Evolutionary conservation across 2,797 vertebrate species (phyloP).

Genomic region (Melanotaenia maccullochi): DNA sequence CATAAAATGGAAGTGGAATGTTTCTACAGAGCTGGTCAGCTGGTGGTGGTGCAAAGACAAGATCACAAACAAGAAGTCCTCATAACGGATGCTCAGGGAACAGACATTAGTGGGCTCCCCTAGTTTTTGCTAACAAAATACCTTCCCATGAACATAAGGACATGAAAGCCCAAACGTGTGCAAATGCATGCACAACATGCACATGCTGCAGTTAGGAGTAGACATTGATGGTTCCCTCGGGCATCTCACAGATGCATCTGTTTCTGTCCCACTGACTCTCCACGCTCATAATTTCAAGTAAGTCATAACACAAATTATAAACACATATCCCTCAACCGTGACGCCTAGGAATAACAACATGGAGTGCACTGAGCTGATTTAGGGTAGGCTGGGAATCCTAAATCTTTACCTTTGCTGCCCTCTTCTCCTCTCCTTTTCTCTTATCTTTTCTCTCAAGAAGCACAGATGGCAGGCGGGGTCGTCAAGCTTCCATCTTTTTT

Average conservation of each 20-base stretch:
- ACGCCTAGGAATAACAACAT: slow-evolving; percentile 83
- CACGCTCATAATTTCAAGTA: slow-evolving; percentile 83
- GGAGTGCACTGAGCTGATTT: slow-evolving; percentile 81
- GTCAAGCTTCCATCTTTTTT: slow-evolving; percentile 45
- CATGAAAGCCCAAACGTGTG: slow-evolving; percentile 56
- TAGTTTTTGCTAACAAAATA: slow-evolving; percentile 56
- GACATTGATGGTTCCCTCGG: slow-evolving; percentile 78
- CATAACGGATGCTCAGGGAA: slow-evolving; percentile 70
- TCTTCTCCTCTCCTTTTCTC: slow-evolving; percentile 46
- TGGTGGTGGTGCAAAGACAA: slow-evolving; percentile 66
- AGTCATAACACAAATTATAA: slow-evolving; percentile 87
- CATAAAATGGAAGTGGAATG: slow-evolving; percentile 72
- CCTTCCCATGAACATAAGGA: slow-evolving; percentile 54
- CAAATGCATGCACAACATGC: slow-evolving; percentile 29
- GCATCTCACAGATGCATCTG: slow-evolving; percentile 80
- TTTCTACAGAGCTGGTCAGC: slow-evolving; percentile 59
- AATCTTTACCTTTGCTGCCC: slow-evolving; percentile 75
- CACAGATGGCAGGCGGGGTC: slow-evolving; percentile 67
- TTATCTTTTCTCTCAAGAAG: slow-evolving; percentile 32
- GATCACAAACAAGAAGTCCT: slow-evolving; percentile 68
- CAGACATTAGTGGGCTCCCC: slow-evolving; percentile 62
- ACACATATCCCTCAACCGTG: slow-evolving; percentile 83
- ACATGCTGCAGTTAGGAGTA: slow-evolving; percentile 58
- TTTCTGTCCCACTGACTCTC: slow-evolving; percentile 81
- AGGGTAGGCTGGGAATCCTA: slow-evolving; percentile 75